Percentiles rank a stretch among this genome's conserved stretches.
Conservation (phyloP, 2,113 vertebrate genomes). For the Isichthys henryi region DNA sequence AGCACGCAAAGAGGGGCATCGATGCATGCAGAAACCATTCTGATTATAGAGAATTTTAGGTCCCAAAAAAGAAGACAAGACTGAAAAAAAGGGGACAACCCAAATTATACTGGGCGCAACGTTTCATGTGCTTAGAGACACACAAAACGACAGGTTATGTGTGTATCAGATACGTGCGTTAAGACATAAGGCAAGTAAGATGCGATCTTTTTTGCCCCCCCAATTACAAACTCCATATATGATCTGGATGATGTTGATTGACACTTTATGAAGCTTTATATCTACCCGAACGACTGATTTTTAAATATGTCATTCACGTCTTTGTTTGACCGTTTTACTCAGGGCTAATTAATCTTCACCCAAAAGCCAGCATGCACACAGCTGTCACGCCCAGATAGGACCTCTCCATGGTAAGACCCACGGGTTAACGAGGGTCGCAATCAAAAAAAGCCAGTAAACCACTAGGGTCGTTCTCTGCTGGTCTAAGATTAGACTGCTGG, state of each 20-base stretch:
- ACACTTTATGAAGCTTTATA: background rate
- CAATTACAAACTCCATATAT: background rate
- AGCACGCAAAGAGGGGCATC: background rate
- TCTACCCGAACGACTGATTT: background rate
- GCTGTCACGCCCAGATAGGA: background rate
- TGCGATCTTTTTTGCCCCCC: background rate
- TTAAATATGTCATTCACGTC: background rate
- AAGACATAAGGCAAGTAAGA: background rate
- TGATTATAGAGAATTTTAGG: background rate
- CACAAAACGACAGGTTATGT: background rate
- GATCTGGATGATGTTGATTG: background rate
- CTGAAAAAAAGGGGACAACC: background rate
- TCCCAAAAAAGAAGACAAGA: background rate
- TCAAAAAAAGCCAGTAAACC: background rate
- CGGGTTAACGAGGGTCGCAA: background rate
- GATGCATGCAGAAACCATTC: background rate
- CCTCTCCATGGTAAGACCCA: background rate
- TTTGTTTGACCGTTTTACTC: background rate
- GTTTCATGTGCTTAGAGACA: background rate
- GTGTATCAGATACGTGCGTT: background rate
- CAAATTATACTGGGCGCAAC: background rate
- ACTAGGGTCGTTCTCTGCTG: background rate
- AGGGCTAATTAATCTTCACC: background rate
- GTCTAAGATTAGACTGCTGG: slow-evolving; percentile 6
- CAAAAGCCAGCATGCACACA: background rate